Percentiles rank a stretch among this genome's conserved stretches.
Evolutionary conservation across 2,113 vertebrate genomes (phyloP).

Genomic region (Bettongia penicillata): DNA sequence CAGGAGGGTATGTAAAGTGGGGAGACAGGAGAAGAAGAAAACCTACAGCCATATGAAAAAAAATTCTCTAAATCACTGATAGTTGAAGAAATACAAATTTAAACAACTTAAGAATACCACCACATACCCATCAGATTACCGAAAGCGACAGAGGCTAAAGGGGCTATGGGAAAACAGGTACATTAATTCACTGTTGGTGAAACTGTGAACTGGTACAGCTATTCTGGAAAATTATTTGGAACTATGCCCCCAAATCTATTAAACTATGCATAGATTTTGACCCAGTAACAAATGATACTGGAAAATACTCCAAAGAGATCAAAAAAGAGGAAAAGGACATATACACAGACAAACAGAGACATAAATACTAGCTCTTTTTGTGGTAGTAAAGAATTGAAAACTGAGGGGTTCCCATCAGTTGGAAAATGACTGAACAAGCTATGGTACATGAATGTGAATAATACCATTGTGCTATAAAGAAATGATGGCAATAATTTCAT

Average conservation of each 20-base stretch:
- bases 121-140: neutral
- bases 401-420: neutral
- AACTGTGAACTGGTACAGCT: neutral
- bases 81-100: neutral
- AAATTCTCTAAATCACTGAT: neutral
- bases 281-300: neutral
- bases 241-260: neutral
- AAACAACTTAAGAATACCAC: neutral
- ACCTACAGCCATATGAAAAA: neutral
- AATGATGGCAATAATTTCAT: neutral
- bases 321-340: neutral
- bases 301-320: neutral
- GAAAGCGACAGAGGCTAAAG: neutral
- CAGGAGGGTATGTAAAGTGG: neutral
- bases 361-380: neutral
- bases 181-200: neutral
- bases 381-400: neutral
- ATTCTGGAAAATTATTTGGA: neutral
- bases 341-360: too few relatives aligned
- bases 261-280: neutral
- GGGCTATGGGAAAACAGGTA: neutral
- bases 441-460: neutral
- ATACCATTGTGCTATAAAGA: neutral
- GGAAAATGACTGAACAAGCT: neutral
- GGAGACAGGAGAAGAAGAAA: neutral